Conservation (phyloP, 2,113 vertebrate species). For the human (Homo sapiens) region DNA sequence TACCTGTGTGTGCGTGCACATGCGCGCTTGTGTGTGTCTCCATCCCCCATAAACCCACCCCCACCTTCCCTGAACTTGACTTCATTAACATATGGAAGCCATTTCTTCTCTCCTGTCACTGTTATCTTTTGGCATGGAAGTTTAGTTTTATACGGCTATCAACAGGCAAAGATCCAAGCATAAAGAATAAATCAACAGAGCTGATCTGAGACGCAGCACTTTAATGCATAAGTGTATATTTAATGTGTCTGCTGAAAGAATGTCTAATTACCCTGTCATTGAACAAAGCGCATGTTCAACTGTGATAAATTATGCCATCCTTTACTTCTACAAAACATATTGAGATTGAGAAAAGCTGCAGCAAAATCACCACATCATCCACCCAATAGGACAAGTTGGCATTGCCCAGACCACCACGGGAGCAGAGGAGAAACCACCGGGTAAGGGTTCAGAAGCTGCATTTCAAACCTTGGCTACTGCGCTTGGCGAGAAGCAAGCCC, state of each 20-base stretch:
- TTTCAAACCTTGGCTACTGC: fast-evolving
- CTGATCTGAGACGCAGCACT: slow-evolving; percentile 77
- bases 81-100: slow-evolving; percentile 62
- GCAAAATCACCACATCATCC: slow-evolving; percentile 49
- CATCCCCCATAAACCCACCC: fast-evolving
- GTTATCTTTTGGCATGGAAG: slow-evolving; percentile 40
- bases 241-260: slow-evolving; percentile 83
- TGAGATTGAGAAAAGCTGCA: slow-evolving; percentile 72
- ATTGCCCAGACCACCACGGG: fast-evolving
- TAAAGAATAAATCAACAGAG: slow-evolving; percentile 81
- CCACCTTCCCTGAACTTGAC: slow-evolving; percentile 30
- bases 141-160: slow-evolving; percentile 69
- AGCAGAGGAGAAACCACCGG: fast-evolving
- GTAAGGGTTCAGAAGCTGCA: fast-evolving
- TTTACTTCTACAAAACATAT: slow-evolving; percentile 77
- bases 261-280: slow-evolving; percentile 86
- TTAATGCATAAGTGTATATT: slow-evolving; percentile 83
- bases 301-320: slow-evolving; percentile 83
- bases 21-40: fast-evolving
- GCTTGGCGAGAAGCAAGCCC: fast-evolving
- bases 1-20: not conserved
- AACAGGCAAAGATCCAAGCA: slow-evolving; percentile 75
- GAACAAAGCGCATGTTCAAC: slow-evolving; percentile 81
- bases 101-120: slow-evolving; percentile 18
- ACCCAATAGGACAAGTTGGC: not conserved